Conservation (phyloP, 2,888 invertebrate genomes). For the Cephus spinipes region DNA sequence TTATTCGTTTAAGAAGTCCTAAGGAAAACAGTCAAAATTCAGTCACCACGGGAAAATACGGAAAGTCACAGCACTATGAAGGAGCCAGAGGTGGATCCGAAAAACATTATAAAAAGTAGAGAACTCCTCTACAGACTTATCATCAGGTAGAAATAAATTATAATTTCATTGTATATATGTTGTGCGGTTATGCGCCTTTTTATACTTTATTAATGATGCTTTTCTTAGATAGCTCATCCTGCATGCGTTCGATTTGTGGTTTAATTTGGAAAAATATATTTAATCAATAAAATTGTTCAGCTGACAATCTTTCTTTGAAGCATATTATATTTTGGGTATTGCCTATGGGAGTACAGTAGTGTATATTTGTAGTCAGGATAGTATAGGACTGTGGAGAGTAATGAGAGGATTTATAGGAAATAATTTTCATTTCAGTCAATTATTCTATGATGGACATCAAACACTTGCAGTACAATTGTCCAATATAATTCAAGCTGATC, state of each 20-base stretch:
- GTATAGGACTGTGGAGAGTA: neutral
- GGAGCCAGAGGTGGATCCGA: conserved; percentile 73
- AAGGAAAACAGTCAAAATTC: conserved; percentile 33
- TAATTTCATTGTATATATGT: conserved; percentile 4
- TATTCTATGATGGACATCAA: conserved; percentile 97
- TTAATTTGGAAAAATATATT: neutral
- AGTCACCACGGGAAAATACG: conserved; percentile 34
- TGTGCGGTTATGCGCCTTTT: neutral
- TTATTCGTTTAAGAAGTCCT: neutral
- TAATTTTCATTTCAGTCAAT: conserved; percentile 77
- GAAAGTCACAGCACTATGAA: conserved; percentile 52
- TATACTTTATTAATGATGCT: neutral
- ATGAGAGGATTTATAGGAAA: neutral
- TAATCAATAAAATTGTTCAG: neutral
- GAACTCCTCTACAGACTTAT: conserved; percentile 91
- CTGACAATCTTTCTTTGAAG: neutral
- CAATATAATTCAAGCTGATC: conserved; percentile 87
- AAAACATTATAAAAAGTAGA: conserved; percentile 87
- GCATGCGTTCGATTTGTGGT: conserved; percentile 9
- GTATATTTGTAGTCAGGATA: neutral
- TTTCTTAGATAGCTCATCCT: conserved; percentile 1
- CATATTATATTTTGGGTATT: neutral
- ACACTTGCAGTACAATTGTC: conserved; percentile 89
- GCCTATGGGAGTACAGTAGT: neutral
- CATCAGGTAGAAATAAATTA: conserved; percentile 76